A percentile compares a stretch with the other conserved stretches of the same genome.
phyloP scores from a whole-genome alignment of 1,140 invertebrate species.

The Leptoteleia sp. region DNA sequence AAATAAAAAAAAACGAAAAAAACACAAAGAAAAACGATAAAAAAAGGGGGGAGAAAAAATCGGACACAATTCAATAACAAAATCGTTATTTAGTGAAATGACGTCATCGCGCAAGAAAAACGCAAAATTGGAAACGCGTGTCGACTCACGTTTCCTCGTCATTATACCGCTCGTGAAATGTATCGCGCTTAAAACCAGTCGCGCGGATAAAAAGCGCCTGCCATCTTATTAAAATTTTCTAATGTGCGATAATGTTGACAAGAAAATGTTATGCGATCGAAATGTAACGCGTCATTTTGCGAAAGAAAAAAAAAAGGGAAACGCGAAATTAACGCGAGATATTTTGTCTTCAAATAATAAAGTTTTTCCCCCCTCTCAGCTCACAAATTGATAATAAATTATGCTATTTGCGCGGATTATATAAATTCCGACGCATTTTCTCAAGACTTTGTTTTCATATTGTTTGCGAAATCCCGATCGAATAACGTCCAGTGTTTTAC shows the following conservation, averaged over 20 bases:
- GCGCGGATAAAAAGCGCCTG: constrained; percentile 1
- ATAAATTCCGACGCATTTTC: too few relatives aligned
- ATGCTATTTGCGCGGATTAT: background rate
- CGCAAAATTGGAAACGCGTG: constrained; percentile 1
- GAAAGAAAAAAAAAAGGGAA: too few relatives aligned
- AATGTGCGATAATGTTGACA: constrained; percentile 21
- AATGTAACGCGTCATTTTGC: constrained; percentile 6
- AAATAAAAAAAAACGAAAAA: too few relatives aligned
- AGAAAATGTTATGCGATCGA: constrained; percentile 16
- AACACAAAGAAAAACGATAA: too few relatives aligned
- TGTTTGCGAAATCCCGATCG: too few relatives aligned
- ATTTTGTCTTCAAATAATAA: constrained; percentile 16
- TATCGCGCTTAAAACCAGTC: background rate
- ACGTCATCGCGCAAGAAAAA: constrained; percentile 10
- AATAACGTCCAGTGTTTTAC: too few relatives aligned
- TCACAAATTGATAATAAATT: constrained; percentile 3
- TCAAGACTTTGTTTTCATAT: too few relatives aligned
- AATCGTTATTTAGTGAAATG: constrained; percentile 16
- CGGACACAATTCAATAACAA: too few relatives aligned
- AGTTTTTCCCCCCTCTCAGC: too few relatives aligned
- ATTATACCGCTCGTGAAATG: background rate
- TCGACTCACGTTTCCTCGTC: background rate
- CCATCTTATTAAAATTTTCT: constrained; percentile 20
- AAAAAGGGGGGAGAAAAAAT: too few relatives aligned
- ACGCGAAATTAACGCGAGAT: constrained; percentile 14